These are phyloP conservation scores for Musca domestica DNA, from an alignment of 1,140 invertebrate genomes.

Conservation along the genomic window DNA sequence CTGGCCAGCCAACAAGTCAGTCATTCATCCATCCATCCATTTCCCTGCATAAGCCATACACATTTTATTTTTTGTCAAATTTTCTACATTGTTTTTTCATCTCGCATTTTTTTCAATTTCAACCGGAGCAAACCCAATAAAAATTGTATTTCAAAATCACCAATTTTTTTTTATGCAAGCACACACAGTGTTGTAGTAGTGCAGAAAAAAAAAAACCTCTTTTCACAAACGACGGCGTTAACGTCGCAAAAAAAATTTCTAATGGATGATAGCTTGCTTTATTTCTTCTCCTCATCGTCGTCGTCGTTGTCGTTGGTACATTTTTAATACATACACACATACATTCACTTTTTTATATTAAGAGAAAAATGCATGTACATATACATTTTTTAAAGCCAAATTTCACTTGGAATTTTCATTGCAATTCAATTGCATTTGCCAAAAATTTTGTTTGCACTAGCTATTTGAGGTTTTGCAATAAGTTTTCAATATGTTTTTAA, in stretches of 20 bases:
- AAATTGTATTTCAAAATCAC: not conserved
- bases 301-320: constrained; percentile 4
- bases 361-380: constrained; percentile 1
- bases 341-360: not conserved
- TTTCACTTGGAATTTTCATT: not conserved
- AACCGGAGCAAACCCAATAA: not conserved
- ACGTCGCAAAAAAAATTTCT: constrained; percentile 22
- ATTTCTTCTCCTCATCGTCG: no score
- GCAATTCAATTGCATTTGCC: not conserved
- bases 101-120: not conserved
- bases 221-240: not conserved
- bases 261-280: constrained; percentile 12
- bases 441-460: not conserved
- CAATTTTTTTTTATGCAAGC: constrained; percentile 5
- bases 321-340: constrained; percentile 6
- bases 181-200: no score
- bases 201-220: no score
- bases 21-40: not conserved
- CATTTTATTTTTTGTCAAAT: no score
- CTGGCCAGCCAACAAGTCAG: not conserved
- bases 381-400: constrained; percentile 6
- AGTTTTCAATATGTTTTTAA: not conserved
- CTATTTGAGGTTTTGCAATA: not conserved
- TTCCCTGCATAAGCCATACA: no score
- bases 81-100: not conserved